Base-by-base conservation (phyloP, 1,140 invertebrate genomes). In the Ruditapes philippinarum region DNA sequence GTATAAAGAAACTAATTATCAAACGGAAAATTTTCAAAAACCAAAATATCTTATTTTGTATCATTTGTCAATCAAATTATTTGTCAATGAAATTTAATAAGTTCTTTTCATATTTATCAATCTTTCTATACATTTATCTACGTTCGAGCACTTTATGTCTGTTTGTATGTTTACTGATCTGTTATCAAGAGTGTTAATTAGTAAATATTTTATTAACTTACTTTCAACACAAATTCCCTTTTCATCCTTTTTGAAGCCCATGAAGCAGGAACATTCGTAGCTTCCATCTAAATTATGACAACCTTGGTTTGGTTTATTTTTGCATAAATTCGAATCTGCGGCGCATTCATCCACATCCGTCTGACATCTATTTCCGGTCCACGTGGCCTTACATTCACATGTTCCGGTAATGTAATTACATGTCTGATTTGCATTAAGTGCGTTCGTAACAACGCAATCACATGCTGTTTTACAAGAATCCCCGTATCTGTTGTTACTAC, bases 291-390 rank as follows among this genome's bases (percentile, higher is more conserved):
- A 11, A 40, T 81, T 81, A 42, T 81, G 79, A 62, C 79, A 81
- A 12, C 79, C 79, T 62, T 81, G 51, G 36, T 81, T 60, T 62
- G 51, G 28, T 40, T 62, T 62, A 25, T 25, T 12, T 25, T 19
- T 51, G 42, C 79, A 81, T 22, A 57, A 4, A 38, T 19, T 22
- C 7, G 57, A 7, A 36, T 51, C 65, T 33, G 36, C 36, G 17
- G 73, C 38, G 49, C 84, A 87, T 42, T 78, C 84, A 25, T 87
- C 54, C 14, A 87, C 38, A 49, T 78, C 73, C 25, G 9, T 45
- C 40, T 87, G 33, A 31, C 84, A 87, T 5, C 73, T 22, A 7
- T 1, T 28, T 0, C 84, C 84, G 22, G 0, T 38, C 84, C 84
- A 87, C 11, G 31, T 22, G 1, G 45, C 54, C 17, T 45, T 78